Evolutionary conservation across 2,113 vertebrate species (phyloP), one percentile per base, ranked within the genome.

Genomic region (Campylomormyrus tamandua): DNA sequence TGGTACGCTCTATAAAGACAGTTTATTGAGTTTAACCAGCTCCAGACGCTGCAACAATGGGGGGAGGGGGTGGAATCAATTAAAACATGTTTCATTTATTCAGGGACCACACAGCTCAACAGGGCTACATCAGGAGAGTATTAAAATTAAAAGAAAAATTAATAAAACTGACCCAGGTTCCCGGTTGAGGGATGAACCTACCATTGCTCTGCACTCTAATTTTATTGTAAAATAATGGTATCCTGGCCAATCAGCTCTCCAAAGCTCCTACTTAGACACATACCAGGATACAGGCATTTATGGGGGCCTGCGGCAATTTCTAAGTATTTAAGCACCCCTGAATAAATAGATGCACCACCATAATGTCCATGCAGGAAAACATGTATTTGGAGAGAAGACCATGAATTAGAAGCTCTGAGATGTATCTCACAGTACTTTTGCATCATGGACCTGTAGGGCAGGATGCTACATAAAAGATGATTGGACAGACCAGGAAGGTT

Each of bases 171-270:
- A 96, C 93, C 95, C 94, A 92, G 93, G 93, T 94, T 97, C 96
- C 95, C 93, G 56, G 94, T 91, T 95, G 95, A 96, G 93, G 93
- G 93, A 94, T 95, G 95, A 96, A 96, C 95, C 95, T 93, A 95
- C 94, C 96, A 96, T 96, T 95, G 96, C 95, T 96, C 96, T 94
- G 94, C 95, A 96, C 94, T 93, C 96, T 96, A 97, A 97, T 97
- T 97, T 96, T 97, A 96, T 95, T 96, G 95, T 96, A 39, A 97
- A 97, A 97, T 96, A 97, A 96, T 96, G 96, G 95, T 95, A 95
- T 92, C 95, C 90, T 94, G 95, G 95, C 94, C 94, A 95, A 95
- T 94, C 94, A 92, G 95, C 95, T 95, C 96, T 94, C 95, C 95
- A 93, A 96, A 96, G 96, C 94, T 96, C 96, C 95, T 96, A 95